Conservation (phyloP, 2,113 vertebrate species). For the Calidris pygmaea region DNA sequence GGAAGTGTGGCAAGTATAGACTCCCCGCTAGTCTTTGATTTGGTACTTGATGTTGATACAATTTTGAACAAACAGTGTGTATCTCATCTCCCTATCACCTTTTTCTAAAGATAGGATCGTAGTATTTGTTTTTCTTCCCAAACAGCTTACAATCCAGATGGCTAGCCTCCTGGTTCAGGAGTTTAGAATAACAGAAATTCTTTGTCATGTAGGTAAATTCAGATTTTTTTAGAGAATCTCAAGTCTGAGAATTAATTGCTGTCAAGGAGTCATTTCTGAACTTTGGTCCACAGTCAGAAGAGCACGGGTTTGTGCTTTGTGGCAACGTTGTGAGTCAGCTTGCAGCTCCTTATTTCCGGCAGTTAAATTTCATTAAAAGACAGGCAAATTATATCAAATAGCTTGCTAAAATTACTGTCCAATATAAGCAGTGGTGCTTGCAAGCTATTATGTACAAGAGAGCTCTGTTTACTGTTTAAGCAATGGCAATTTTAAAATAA, state of each 20-base stretch:
- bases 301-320: neutral
- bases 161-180: neutral
- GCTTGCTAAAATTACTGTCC: neutral
- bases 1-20: neutral
- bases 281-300: neutral
- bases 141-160: neutral
- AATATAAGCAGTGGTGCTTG: neutral
- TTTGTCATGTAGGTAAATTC: neutral
- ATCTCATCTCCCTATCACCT: neutral
- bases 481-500: conserved; percentile 18
- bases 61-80: neutral
- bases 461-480: neutral
- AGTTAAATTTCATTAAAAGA: neutral
- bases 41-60: neutral
- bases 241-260: neutral
- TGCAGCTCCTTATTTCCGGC: neutral
- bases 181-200: neutral
- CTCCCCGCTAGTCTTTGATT: neutral
- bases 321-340: neutral
- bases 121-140: neutral
- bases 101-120: neutral
- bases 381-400: neutral
- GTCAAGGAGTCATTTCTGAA: neutral
- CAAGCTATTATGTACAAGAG: neutral
- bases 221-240: neutral